These are phyloP conservation scores for Probosciger aterrimus DNA, from an alignment of 2,113 vertebrate genomes.

Conservation along the genomic window DNA sequence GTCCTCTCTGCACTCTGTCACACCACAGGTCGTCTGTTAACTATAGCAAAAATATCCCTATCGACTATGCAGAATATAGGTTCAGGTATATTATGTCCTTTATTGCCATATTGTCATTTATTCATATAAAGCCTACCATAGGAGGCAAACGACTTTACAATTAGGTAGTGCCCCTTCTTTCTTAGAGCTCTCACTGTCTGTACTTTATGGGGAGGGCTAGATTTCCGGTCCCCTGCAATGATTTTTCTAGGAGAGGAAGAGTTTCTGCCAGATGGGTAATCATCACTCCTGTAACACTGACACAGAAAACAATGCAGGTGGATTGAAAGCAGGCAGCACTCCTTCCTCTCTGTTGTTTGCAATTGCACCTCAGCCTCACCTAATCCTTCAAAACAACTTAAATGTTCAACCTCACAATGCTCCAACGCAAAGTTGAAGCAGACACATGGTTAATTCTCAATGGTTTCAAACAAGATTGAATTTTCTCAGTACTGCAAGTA, in stretches of 20 bases:
- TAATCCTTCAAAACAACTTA: not conserved
- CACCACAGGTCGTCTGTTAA: not conserved
- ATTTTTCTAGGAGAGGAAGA: not conserved
- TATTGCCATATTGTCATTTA: not conserved
- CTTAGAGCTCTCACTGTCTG: not conserved
- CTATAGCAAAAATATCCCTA: not conserved
- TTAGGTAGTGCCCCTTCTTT: not conserved
- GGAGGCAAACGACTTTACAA: not conserved
- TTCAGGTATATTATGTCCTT: not conserved
- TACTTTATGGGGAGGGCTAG: not conserved
- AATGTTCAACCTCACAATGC: not conserved
- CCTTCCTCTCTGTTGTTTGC: not conserved
- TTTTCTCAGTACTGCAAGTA: not conserved
- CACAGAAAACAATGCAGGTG: not conserved
- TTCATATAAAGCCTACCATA: not conserved
- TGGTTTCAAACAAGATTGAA: not conserved
- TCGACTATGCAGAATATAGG: not conserved
- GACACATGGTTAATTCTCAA: not conserved
- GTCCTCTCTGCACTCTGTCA: not conserved
- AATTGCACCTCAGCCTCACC: not conserved
- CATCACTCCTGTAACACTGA: not conserved
- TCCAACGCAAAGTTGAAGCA: not conserved
- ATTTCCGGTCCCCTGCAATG: not conserved
- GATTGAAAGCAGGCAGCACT: not conserved
- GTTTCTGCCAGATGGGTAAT: not conserved